Conservation (phyloP, 2,888 invertebrate genomes). For the Acleris holmiana region DNA sequence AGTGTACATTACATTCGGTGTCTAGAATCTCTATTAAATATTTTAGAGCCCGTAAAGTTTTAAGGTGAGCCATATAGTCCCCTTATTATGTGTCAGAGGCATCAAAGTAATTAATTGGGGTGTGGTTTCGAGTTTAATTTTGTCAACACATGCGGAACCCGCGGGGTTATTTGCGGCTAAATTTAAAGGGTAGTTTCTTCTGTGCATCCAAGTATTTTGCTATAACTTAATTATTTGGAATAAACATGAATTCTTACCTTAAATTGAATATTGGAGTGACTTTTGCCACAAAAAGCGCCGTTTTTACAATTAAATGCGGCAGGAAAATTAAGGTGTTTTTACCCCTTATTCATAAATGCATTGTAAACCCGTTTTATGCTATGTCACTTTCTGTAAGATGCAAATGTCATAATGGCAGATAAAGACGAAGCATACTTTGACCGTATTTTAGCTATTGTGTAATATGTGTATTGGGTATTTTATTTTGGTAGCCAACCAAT, state of each 20-base stretch:
- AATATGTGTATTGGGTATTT: too few species aligned
- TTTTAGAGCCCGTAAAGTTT: constrained; percentile 18
- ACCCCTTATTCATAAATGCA: too few species aligned
- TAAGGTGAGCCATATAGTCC: constrained; percentile 21
- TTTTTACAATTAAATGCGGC: too few species aligned
- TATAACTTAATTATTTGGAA: constrained; percentile 2
- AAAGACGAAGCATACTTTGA: too few species aligned
- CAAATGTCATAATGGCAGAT: too few species aligned
- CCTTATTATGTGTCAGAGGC: constrained; percentile 19
- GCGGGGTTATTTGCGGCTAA: constrained; percentile 4
- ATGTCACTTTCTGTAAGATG: too few species aligned
- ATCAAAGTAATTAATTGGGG: constrained; percentile 25
- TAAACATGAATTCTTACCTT: not conserved
- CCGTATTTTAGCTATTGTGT: too few species aligned
- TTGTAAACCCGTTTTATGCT: too few species aligned
- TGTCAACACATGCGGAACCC: constrained; percentile 18
- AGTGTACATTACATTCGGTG: not conserved
- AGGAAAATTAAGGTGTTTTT: too few species aligned
- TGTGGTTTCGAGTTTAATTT: constrained; percentile 17
- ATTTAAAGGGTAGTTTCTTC: constrained; percentile 20
- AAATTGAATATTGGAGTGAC: too few species aligned
- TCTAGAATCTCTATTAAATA: constrained; percentile 5
- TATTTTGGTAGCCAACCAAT: too few species aligned
- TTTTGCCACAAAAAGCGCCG: too few species aligned
- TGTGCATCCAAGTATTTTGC: constrained; percentile 3